phyloP scores from a whole-genome alignment of 2,888 invertebrate species.

The Plebejus melissa region DNA sequence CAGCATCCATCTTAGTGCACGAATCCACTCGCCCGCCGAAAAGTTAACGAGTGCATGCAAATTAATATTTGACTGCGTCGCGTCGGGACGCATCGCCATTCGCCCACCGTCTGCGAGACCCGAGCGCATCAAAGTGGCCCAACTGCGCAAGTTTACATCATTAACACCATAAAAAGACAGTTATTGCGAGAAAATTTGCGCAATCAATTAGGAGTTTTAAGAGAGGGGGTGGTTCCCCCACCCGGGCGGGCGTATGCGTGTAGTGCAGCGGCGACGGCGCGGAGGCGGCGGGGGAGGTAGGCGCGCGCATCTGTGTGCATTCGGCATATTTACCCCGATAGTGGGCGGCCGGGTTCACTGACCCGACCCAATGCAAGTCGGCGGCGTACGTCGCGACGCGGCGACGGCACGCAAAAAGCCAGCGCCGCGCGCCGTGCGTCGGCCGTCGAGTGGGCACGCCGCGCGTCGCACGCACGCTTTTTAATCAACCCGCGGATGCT shows the following conservation, averaged over 20 bases:
- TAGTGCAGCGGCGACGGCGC: constrained; percentile 62
- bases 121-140: constrained; percentile 58
- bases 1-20: not conserved
- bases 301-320: constrained; percentile 79
- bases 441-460: constrained; percentile 67
- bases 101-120: constrained; percentile 30
- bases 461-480: constrained; percentile 64
- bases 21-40: constrained; percentile 42
- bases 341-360: constrained; percentile 75
- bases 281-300: constrained; percentile 46
- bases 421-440: constrained; percentile 49
- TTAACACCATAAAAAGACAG: constrained; percentile 78
- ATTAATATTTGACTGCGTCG: constrained; percentile 59
- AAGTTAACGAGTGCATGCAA: constrained; percentile 51
- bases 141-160: constrained; percentile 75
- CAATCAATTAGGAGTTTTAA: constrained; percentile 79
- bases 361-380: constrained; percentile 77
- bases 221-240: constrained; percentile 45
- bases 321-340: constrained; percentile 79
- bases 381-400: constrained; percentile 68
- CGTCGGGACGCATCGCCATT: constrained; percentile 30
- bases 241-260: constrained; percentile 61
- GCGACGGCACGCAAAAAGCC: constrained; percentile 68
- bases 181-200: constrained; percentile 78
- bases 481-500: constrained; percentile 42